Conservation (phyloP, 2,113 vertebrate genomes). For the Microcebus tavaratra region DNA sequence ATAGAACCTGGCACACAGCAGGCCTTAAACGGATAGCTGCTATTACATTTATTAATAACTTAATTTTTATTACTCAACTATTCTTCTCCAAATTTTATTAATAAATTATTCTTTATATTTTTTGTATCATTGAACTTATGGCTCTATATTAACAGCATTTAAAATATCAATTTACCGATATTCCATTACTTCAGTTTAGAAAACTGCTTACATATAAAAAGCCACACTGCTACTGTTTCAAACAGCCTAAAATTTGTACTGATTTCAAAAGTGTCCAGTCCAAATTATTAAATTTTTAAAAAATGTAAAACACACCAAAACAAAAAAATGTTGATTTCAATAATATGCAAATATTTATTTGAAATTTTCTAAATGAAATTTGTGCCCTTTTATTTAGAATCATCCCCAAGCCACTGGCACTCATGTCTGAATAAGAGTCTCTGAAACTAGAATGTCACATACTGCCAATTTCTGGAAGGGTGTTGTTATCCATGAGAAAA, state of each 20-base stretch:
- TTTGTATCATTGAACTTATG: background rate
- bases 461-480: background rate
- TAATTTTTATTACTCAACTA: background rate
- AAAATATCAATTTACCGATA: background rate
- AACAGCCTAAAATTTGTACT: no score
- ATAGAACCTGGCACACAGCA: background rate
- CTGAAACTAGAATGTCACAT: background rate
- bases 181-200: no score
- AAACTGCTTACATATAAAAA: no score
- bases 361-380: background rate
- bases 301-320: no score
- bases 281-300: no score
- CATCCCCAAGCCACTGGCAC: background rate
- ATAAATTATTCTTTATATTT: background rate
- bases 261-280: no score
- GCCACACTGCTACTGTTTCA: no score
- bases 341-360: background rate
- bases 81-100: background rate
- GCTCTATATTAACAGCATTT: background rate
- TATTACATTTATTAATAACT: background rate
- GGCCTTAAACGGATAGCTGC: background rate
- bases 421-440: background rate
- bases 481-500: background rate
- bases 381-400: background rate
- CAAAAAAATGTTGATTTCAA: background rate